A percentile compares a stretch with the other conserved stretches of the same genome.
phyloP scores from a whole-genome alignment of 2,797 vertebrate genomes.

The Crypturellus tataupa region DNA sequence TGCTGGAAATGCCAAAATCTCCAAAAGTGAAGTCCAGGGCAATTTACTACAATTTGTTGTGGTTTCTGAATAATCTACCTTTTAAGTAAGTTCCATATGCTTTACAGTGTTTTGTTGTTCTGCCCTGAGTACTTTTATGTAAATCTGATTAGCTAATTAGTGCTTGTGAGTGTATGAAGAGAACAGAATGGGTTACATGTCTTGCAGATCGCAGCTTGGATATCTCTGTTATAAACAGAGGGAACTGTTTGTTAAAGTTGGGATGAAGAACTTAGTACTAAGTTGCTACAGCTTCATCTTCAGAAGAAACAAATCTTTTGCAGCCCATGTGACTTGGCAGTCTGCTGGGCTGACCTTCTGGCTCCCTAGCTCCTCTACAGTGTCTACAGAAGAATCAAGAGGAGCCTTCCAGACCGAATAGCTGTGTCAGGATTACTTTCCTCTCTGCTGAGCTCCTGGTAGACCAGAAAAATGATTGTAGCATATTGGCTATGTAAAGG shows the following conservation, averaged over 20 bases:
- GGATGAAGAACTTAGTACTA: neutral
- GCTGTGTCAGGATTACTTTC: neutral
- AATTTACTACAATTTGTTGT: neutral
- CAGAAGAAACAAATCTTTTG: neutral
- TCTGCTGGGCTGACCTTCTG: neutral
- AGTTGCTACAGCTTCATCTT: neutral
- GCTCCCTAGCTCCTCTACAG: neutral
- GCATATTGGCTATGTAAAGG: neutral
- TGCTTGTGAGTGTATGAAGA: neutral
- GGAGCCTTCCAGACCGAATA: neutral
- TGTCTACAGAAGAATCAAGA: neutral
- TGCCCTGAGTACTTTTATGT: neutral
- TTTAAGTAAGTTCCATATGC: neutral
- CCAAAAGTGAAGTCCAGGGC: neutral
- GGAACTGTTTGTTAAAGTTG: neutral
- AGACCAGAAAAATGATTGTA: neutral
- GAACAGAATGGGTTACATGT: neutral
- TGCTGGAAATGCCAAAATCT: neutral
- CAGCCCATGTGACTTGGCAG: neutral
- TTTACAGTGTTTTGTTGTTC: neutral
- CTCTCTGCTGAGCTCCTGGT: neutral
- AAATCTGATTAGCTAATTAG: neutral
- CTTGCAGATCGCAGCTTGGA: neutral
- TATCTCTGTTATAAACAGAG: neutral
- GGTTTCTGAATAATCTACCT: neutral